Conservation (phyloP, 2,888 invertebrate genomes). For the Brachypterus glaber region DNA sequence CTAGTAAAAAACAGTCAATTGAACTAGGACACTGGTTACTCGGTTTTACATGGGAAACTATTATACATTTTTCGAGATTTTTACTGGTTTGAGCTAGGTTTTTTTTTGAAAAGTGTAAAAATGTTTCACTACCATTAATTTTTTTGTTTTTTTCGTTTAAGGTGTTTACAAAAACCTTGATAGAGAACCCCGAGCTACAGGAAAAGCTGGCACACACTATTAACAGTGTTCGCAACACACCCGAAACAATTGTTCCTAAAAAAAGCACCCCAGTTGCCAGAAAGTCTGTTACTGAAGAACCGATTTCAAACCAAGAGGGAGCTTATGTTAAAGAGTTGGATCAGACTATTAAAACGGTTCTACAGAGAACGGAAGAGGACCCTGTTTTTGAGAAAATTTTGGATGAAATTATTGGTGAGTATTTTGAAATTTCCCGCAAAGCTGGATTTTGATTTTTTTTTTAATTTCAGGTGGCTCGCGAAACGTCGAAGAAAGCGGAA, state of each 20-base stretch:
- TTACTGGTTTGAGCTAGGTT: too few species aligned
- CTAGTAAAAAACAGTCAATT: too few species aligned
- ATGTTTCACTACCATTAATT: constrained; percentile 21
- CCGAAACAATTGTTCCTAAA: constrained; percentile 15
- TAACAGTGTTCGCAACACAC: constrained; percentile 38
- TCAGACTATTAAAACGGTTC: constrained; percentile 42
- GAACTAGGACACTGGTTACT: too few species aligned
- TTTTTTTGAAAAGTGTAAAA: background rate
- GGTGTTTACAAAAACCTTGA: constrained; percentile 41
- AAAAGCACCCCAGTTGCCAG: background rate
- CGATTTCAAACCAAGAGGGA: constrained; percentile 9
- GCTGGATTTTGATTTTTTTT: too few species aligned
- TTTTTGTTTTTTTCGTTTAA: constrained; percentile 12
- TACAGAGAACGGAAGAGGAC: constrained; percentile 44
- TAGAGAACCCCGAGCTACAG: constrained; percentile 45
- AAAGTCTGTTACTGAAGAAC: background rate
- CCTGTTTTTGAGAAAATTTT: constrained; percentile 44
- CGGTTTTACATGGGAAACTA: too few species aligned
- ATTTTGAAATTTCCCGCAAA: background rate
- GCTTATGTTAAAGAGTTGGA: constrained; percentile 36
- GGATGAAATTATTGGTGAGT: constrained; percentile 39
- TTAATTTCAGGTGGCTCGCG: too few species aligned
- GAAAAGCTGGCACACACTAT: constrained; percentile 47
- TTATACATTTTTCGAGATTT: too few species aligned
- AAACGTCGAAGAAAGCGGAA: too few species aligned